Evolutionary conservation across 2,888 invertebrate species (phyloP).

Genomic region (Hypena proboscidalis): DNA sequence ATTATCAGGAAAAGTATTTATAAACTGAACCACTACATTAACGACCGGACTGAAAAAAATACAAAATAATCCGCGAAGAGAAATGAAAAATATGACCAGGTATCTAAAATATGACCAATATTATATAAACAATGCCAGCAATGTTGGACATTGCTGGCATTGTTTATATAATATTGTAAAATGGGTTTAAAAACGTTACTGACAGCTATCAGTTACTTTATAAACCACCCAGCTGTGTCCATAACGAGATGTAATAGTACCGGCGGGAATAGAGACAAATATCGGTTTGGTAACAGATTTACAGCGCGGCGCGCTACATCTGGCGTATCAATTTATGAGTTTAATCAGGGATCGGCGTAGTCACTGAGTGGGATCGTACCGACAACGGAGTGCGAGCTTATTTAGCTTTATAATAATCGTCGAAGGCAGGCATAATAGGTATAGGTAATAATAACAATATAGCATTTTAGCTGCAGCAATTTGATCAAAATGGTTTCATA

Average conservation of each 20-base stretch:
- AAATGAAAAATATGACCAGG: conserved; percentile 22
- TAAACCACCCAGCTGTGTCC: too few species aligned
- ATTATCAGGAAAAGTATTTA: too few species aligned
- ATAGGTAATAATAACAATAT: too few species aligned
- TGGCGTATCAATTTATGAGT: conserved; percentile 81
- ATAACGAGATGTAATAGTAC: conserved; percentile 62
- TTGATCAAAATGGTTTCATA: too few species aligned
- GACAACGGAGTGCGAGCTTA: conserved; percentile 34
- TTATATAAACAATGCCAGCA: too few species aligned
- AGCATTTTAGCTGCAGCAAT: conserved; percentile 26
- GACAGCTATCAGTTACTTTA: too few species aligned
- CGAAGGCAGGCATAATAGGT: too few species aligned
- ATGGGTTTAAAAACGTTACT: conserved; percentile 50
- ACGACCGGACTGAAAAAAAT: too few species aligned
- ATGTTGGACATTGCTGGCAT: conserved; percentile 28
- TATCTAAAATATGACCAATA: too few species aligned
- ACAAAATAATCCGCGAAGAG: conserved; percentile 23
- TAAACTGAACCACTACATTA: too few species aligned
- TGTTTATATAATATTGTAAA: conserved; percentile 51
- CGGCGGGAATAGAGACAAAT: conserved; percentile 77
- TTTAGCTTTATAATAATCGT: conserved; percentile 32
- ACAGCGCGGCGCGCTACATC: conserved; percentile 75
- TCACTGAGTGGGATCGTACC: conserved; percentile 41
- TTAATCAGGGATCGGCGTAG: conserved; percentile 69
- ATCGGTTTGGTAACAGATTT: conserved; percentile 80